phyloP scores from a whole-genome alignment of 2,113 vertebrate species.

The Cephalopterus ornatus region DNA sequence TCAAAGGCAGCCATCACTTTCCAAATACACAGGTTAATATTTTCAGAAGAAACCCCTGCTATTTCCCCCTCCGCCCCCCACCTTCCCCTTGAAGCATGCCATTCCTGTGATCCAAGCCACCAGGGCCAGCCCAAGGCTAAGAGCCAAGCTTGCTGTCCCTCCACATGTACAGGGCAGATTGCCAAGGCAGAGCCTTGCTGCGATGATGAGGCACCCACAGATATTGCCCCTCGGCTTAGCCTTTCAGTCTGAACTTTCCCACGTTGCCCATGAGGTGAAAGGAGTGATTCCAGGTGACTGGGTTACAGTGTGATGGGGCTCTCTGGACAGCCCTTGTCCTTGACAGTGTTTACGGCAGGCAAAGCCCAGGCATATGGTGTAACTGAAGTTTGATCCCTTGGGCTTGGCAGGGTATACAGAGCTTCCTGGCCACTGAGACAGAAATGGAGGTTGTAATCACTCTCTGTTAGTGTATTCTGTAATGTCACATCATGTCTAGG shows the following conservation, averaged over 20 bases:
- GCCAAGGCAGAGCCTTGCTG: neutral
- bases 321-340: neutral
- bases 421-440: neutral
- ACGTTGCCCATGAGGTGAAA: neutral
- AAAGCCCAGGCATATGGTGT: neutral
- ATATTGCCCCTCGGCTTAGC: neutral
- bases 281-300: slow-evolving; percentile 28
- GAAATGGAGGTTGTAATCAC: neutral
- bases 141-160: slow-evolving; percentile 26
- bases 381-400: neutral
- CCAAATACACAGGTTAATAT: slow-evolving; percentile 51
- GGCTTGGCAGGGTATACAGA: neutral
- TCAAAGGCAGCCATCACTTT: slow-evolving; percentile 62
- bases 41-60: slow-evolving; percentile 47
- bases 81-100: slow-evolving; percentile 38
- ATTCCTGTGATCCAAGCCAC: slow-evolving; percentile 65
- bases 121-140: slow-evolving; percentile 51
- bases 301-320: neutral
- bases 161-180: neutral
- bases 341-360: neutral
- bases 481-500: neutral
- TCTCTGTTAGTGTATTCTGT: neutral
- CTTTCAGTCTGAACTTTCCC: neutral
- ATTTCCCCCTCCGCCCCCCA: neutral
- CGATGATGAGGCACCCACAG: neutral